Evolutionary conservation across 2,888 invertebrate genomes (phyloP), one percentile per base, ranked within the genome.

Genomic region (Caenorhabditis afra): DNA sequence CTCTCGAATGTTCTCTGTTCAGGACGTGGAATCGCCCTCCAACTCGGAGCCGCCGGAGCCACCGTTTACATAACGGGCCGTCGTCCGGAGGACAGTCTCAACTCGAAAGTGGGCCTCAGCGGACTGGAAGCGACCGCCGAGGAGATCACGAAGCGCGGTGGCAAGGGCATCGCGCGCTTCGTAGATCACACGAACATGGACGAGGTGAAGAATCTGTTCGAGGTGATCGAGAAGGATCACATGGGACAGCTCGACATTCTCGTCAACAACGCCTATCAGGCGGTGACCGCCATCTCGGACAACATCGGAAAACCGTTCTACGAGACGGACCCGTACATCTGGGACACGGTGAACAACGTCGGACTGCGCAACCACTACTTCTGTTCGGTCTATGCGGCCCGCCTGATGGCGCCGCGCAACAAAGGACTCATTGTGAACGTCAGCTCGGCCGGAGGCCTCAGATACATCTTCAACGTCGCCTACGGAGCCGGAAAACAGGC

Each of bases 401-500:
- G 85, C 22, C 20, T 86, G 29, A 86, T 86, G 86, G 81, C 70
- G 39, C n/a, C 81, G 86, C 91, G 91, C 73, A 41, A 79, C 68
- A 58, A 91, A 91, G 92, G 92, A 5, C 85, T 92, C n/a, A 91
- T 92, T 58, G 90, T 92, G 3, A 91, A 91, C 81, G 84, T 92
- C 7, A 91, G 91, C 8, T 91, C 91, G 0, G 79, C 83, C 20
- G 92, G 92, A 12, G 91, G 91, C 10, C 87, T 91, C 87, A 73
- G 81, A 23, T 92, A 92, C 77, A 79, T 91, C 12, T 91, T 92
- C 83, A 91, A 91, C 79, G 90, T 91, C 0, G 85, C 91, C 0
- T 92, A 92, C 79, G 91, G 92, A n/a, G 87, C 91, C 22, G 92
- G 92, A 16, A 92, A 92, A 79, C 90, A 88, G 41, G 92, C 91